A percentile compares a stretch with the other conserved stretches of the same genome.
phyloP scores from a whole-genome alignment of 92 coral and sea anemone genomes.

The Paragorgia papillata region DNA sequence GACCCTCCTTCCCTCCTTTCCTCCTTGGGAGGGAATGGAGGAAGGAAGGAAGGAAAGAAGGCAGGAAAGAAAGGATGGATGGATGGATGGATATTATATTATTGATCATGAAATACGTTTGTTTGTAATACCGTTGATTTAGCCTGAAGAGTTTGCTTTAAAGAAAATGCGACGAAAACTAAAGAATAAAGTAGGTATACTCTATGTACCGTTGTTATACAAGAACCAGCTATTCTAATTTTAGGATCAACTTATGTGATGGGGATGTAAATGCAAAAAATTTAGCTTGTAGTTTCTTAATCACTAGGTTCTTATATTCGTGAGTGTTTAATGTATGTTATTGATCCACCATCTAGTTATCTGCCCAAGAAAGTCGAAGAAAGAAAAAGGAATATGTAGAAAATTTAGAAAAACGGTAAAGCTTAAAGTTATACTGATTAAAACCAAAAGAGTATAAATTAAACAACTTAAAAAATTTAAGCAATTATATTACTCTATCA shows the following conservation, averaged over 20 bases:
- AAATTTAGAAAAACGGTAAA: slow-evolving; percentile 80
- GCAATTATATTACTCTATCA: too few relatives aligned
- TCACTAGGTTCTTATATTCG: too few relatives aligned
- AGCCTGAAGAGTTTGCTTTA: slow-evolving; percentile 90
- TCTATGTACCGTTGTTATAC: background rate
- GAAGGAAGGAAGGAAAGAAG: background rate
- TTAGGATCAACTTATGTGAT: too few relatives aligned
- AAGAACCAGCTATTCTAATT: too few relatives aligned
- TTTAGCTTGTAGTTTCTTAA: too few relatives aligned
- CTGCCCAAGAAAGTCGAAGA: slow-evolving; percentile 95
- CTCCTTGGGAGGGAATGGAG: background rate
- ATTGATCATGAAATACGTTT: too few relatives aligned
- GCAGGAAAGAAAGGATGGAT: slow-evolving; percentile 13
- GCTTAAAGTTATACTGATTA: background rate
- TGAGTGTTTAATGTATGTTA: too few relatives aligned
- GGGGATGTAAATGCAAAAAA: too few relatives aligned
- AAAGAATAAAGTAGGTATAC: slow-evolving; percentile 80
- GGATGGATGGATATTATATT: background rate
- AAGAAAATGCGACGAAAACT: slow-evolving; percentile 88
- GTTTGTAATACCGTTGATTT: background rate
- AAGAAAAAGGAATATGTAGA: slow-evolving; percentile 91
- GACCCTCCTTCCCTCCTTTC: too few relatives aligned
- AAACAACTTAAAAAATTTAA: too few relatives aligned
- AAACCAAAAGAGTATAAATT: too few relatives aligned
- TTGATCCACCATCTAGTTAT: slow-evolving; percentile 55